Evolutionary conservation across 1,140 invertebrate species (phyloP), one percentile per base, ranked within the genome.

Genomic region (Holotrichia oblita): DNA sequence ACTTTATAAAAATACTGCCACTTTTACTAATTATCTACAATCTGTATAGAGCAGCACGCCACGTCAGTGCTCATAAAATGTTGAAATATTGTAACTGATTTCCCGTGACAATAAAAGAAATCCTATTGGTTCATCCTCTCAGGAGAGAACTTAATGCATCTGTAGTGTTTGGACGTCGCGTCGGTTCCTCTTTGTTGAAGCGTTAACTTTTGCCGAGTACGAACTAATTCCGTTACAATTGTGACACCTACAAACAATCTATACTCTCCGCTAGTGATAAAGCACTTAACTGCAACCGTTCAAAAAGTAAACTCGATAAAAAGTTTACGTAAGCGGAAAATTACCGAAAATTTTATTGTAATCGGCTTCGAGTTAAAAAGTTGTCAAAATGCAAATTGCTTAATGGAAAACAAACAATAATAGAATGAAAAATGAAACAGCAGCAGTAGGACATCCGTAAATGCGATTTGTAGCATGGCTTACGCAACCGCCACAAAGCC

Each of bases 341-440:
- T 69, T 69, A 69, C 22, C 61, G 61, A 69, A 69, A 55, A 69
- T 69, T 69, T 69, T 69, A 69, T 69, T 69, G 61, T 69, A 69
- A 69, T 22, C 61, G 27, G 8, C 27, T 69, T 34, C 61, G 22
- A 17, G 61, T 27, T 69, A 69, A 69, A 69, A 69, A 69, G 61
- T 69, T 69, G 61, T 69, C 61, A 69, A 69, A 69, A 69, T 69
- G 61, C 61, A 69, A 69, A 69, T 69, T 69, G 22, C 24, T 69
- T 69, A 69, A 69, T 69, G 61, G 61, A 69, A 69, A 69, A 69
- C 61, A 69, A 69, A 69, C 61, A 69, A 69, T 12, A 69, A 69
- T 69, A 17, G 61, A 69, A 69, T 69, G 61, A 69, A 27, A 69
- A 69, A 69, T 22, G 48, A 55, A 55, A 17, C 48, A 55, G 14